Base-by-base conservation (phyloP, 2,888 invertebrate genomes). In the Gymnosoma rotundatum region DNA sequence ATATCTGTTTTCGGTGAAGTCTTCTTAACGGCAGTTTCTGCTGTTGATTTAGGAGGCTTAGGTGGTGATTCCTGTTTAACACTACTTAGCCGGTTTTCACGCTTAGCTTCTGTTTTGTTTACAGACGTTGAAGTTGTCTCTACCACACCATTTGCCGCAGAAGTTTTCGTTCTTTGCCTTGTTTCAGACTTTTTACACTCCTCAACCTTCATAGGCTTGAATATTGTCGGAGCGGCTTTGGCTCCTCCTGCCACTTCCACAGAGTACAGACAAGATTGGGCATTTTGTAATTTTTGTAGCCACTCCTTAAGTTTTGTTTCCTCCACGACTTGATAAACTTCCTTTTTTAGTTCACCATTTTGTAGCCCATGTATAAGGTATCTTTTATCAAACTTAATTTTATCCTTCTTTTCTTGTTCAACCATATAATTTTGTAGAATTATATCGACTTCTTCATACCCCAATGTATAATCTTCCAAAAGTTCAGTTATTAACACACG, bases 221-320 rank as follows among this genome's bases (percentile, higher is more conserved):
- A 91, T 12, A 88, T 81, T 3, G 87, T 83, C 2, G 91, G 89
- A 2, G 89, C 88, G 0, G 88, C 74, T 64, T 90, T 91, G 5
- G 90, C 88, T n/a, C 90, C 91, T 2, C 92, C 91, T 1, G 88
- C 88, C 14, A 89, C 81, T 75, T 92, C 90, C 8, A 89, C 90
- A 4, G 91, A 90, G 56, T 92, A 92, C 9, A 91, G 83, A 14
- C 88, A 75, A 9, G 88, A 88, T 20, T 90, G 85, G 0, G 88
- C 88, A 84, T 89, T 87, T 69, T 88, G 83, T 8, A 91, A 86
- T 73, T 89, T 88, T 9, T 72, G 42, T 3, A 89, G 69, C 88
- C 89, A 90, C 69, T 89, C 88, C 20, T 88, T 80, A 3, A 90
- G 66, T 70, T 89, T 89, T 12, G 82, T 79, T 64, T 90, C 90